Percentiles rank a stretch among this genome's conserved stretches.
Evolutionary conservation across 1,140 invertebrate species (phyloP).

Genomic region (Venturia canescens): DNA sequence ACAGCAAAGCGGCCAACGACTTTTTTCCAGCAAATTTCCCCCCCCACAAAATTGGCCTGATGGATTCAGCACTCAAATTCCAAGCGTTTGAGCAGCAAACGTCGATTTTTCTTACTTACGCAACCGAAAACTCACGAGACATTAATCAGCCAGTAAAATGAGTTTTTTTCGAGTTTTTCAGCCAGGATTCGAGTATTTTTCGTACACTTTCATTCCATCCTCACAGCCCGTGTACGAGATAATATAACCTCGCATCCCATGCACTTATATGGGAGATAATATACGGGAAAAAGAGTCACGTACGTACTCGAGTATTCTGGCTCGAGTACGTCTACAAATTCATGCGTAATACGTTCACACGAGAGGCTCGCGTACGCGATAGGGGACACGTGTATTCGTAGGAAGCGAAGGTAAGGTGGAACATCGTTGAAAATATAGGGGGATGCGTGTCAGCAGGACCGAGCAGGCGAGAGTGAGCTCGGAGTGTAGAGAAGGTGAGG

Average conservation of each 20-base stretch:
- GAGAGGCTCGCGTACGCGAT: not conserved
- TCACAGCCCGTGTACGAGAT: too few species aligned
- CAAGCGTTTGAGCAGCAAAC: too few species aligned
- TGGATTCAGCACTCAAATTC: too few species aligned
- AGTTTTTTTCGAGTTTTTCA: too few species aligned
- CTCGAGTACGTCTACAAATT: conserved; percentile 25
- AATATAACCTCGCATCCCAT: not conserved
- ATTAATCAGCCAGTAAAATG: too few species aligned
- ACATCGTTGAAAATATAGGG: not conserved
- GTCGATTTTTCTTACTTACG: too few species aligned
- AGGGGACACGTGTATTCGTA: not conserved
- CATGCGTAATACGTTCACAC: conserved; percentile 26
- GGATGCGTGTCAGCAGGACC: conserved; percentile 41
- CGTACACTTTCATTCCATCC: too few species aligned
- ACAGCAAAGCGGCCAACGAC: too few species aligned
- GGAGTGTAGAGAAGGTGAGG: not conserved
- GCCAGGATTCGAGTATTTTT: too few species aligned
- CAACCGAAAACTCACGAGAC: too few species aligned
- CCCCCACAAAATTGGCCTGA: too few species aligned
- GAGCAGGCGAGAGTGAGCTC: not conserved
- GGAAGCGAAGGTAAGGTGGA: conserved; percentile 10
- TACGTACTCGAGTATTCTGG: conserved; percentile 4
- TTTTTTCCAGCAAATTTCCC: too few species aligned
- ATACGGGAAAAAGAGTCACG: conserved; percentile 23
- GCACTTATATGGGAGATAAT: not conserved